phyloP scores from a whole-genome alignment of 2,888 invertebrate species.

The Adelphocoris suturalis region DNA sequence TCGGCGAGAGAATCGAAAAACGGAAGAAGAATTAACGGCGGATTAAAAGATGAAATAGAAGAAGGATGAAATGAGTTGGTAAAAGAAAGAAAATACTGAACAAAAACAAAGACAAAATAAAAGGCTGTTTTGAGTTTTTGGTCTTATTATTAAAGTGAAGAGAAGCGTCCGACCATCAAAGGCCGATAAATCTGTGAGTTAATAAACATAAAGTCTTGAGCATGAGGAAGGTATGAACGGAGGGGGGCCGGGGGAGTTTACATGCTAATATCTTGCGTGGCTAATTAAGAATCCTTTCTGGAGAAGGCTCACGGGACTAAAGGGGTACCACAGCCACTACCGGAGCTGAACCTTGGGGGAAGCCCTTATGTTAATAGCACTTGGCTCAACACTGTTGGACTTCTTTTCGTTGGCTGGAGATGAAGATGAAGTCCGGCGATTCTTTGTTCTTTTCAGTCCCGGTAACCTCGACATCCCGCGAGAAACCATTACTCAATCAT shows the following conservation, averaged over 20 bases:
- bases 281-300: slow-evolving; percentile 70
- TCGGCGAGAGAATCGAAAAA: slow-evolving; percentile 50
- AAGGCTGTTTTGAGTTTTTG: slow-evolving; percentile 18
- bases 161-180: slow-evolving; percentile 63
- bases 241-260: not conserved
- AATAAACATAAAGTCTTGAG: slow-evolving; percentile 70
- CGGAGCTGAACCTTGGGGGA: slow-evolving; percentile 1
- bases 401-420: not conserved
- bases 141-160: slow-evolving; percentile 43
- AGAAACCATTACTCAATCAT: slow-evolving; percentile 1
- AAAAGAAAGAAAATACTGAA: slow-evolving; percentile 5
- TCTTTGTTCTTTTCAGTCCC: not conserved
- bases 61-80: slow-evolving; percentile 12
- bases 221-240: slow-evolving; percentile 26
- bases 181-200: slow-evolving; percentile 70
- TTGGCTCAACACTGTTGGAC: slow-evolving; percentile 14
- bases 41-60: slow-evolving; percentile 57
- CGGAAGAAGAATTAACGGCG: slow-evolving; percentile 51
- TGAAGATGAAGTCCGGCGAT: not conserved
- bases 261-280: slow-evolving; percentile 70
- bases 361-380: slow-evolving; percentile 29
- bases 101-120: slow-evolving; percentile 3
- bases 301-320: slow-evolving; percentile 42
- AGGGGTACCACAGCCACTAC: slow-evolving; percentile 37
- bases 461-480: not conserved